phyloP scores from a whole-genome alignment of 2,113 vertebrate genomes.

The Grallaria varia region DNA sequence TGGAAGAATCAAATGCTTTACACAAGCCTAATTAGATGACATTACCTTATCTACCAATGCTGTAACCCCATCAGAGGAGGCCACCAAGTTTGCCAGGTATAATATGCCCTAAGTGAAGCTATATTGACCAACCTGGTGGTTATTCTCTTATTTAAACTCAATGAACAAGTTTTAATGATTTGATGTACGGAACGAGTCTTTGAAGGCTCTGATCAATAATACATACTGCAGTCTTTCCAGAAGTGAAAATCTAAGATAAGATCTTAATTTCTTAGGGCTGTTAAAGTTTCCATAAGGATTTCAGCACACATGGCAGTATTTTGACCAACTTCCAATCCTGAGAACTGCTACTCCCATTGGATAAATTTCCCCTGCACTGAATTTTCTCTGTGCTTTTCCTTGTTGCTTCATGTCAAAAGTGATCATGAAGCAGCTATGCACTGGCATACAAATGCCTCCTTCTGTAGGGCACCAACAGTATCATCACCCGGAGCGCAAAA shows the following conservation, averaged over 20 bases:
- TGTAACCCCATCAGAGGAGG: accelerated
- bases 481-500: background rate
- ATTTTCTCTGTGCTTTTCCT: background rate
- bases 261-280: background rate
- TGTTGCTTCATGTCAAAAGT: background rate
- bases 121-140: background rate
- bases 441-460: background rate
- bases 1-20: background rate
- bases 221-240: background rate
- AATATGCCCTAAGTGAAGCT: background rate
- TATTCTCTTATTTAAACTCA: background rate
- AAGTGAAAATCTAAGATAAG: background rate
- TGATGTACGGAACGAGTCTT: background rate
- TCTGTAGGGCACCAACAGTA: background rate
- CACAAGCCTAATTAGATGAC: background rate
- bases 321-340: background rate
- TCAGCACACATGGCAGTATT: background rate
- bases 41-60: background rate
- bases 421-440: background rate
- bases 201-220: background rate
- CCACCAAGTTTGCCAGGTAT: background rate
- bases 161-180: background rate
- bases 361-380: background rate
- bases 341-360: background rate
- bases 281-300: background rate